Evolutionary conservation across 1,140 invertebrate genomes (phyloP), one percentile per base, ranked within the genome.

Genomic region (Aphelenchoides avenae): DNA sequence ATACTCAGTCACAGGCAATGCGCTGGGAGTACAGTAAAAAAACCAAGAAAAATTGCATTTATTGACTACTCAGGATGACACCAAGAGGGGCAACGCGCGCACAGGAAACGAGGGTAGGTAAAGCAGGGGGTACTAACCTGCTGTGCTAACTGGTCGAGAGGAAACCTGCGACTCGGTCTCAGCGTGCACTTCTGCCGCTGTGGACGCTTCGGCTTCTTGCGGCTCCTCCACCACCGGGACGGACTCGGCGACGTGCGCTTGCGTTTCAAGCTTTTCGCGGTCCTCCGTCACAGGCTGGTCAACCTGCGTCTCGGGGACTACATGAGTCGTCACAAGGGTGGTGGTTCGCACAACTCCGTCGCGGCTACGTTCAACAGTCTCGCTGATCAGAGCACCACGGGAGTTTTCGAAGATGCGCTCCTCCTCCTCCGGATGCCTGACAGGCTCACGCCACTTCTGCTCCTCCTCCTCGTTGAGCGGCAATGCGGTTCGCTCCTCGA

Each of bases 401-500:
- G 46, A 52, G 18, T 61, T 63, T 15, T 43, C 55, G 24, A 71
- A n/a, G n/a, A n/a, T n/a, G n/a, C n/a, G 22, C 3, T 55, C 24
- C 5, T 33, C 55, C 49, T 60, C 55, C 43, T 52, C 37, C 54
- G 65, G 33, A 22, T 61, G 36, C 27, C 24, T 20, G 33, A 5
- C 30, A 57, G 30, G 7, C 5, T 40, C 30, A 37, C 47, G 22
- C 67, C 66, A 73, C 41, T 71, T 65, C n/a, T 68, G 44, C 3
- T 34, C 53, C 46, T 75, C 72, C 15, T 70, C 52, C 13, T 75
- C 74, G 37, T 44, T 77, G 41, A 74, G 49, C 30, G 42, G 73
- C 52, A 20, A 57, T 57, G 20, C 51, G 27, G 50, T 49, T 18
- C 64, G 65, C 51, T 66, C 66, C 7, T 61, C 59, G n/a, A 59